A percentile compares a stretch with the other conserved stretches of the same genome.
These are phyloP conservation scores for Chalcis sispes DNA, from an alignment of 2,888 invertebrate genomes.

Conservation along the genomic window DNA sequence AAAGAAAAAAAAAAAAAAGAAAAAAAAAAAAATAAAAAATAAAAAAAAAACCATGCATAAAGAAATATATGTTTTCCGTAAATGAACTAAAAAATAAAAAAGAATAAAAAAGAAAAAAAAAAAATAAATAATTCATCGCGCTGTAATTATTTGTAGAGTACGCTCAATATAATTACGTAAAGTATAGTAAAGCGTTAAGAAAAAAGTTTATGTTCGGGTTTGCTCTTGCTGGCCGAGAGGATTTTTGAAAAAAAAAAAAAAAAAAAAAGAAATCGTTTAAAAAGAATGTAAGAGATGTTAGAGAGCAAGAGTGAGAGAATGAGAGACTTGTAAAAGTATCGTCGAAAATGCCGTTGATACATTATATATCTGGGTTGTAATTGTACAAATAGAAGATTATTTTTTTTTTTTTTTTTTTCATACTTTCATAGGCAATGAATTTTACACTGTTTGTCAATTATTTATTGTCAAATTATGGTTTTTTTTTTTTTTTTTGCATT, in stretches of 20 bases:
- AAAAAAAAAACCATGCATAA: slow-evolving; percentile 32
- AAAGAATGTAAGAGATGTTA: slow-evolving; percentile 8
- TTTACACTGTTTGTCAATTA: no score
- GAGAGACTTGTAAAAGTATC: slow-evolving; percentile 28
- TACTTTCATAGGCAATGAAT: no score
- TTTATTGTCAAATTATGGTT: no score
- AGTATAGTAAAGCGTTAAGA: slow-evolving; percentile 10
- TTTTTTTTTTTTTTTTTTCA: no score
- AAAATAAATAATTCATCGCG: slow-evolving; percentile 14
- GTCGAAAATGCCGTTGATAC: slow-evolving; percentile 26
- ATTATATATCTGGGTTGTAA: slow-evolving; percentile 9
- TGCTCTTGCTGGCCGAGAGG: slow-evolving; percentile 71
- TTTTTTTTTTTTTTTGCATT: no score
- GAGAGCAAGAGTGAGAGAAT: slow-evolving; percentile 34
- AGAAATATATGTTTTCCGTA: slow-evolving; percentile 21
- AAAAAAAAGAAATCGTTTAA: background rate
- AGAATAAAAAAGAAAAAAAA: slow-evolving; percentile 4
- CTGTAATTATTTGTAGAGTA: slow-evolving; percentile 32
- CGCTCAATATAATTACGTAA: slow-evolving; percentile 25
- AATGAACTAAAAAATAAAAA: slow-evolving; percentile 29
- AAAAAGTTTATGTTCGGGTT: slow-evolving; percentile 27
- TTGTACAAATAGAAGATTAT: slow-evolving; percentile 18
- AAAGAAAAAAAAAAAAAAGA: background rate
- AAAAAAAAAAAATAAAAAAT: slow-evolving; percentile 21
- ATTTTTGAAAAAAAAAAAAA: slow-evolving; percentile 41